Evolutionary conservation across 2,888 invertebrate genomes (phyloP).

Genomic region (Alentia gelatinosa): DNA sequence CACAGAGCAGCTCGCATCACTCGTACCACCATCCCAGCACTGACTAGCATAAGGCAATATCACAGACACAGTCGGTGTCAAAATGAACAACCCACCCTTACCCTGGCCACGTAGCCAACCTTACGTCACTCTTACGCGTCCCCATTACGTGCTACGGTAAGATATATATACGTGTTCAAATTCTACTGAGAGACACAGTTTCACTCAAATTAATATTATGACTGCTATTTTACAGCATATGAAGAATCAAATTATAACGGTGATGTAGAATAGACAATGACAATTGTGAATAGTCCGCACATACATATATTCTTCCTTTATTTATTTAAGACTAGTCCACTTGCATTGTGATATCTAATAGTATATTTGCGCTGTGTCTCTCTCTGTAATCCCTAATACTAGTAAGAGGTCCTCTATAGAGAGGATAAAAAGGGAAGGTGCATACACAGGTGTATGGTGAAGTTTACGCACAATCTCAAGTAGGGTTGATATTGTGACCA

Average conservation of each 20-base stretch:
- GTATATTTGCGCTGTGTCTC: too few relatives aligned
- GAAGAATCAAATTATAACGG: not conserved
- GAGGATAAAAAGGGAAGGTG: too few relatives aligned
- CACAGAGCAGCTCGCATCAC: not conserved
- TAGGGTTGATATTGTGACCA: too few relatives aligned
- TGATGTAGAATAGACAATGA: not conserved
- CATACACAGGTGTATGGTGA: too few relatives aligned
- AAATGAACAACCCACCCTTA: not conserved
- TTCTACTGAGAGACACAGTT: not conserved
- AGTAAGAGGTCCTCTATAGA: too few relatives aligned
- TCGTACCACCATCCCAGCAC: not conserved
- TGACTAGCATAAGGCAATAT: not conserved
- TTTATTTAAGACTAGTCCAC: too few relatives aligned
- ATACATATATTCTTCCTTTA: too few relatives aligned
- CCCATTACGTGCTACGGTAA: not conserved
- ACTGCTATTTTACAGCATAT: not conserved
- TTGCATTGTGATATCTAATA: too few relatives aligned
- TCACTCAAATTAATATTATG: not conserved
- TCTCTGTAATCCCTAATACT: too few relatives aligned
- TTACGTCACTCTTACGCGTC: not conserved
- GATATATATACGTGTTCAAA: not conserved
- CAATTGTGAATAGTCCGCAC: too few relatives aligned
- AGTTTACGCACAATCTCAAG: too few relatives aligned
- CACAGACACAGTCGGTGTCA: constrained; percentile 9
- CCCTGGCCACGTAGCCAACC: not conserved